Percentiles rank a stretch among this genome's conserved stretches.
Conservation (phyloP, 2,113 vertebrate species). For the Chlamydotis undulata region DNA sequence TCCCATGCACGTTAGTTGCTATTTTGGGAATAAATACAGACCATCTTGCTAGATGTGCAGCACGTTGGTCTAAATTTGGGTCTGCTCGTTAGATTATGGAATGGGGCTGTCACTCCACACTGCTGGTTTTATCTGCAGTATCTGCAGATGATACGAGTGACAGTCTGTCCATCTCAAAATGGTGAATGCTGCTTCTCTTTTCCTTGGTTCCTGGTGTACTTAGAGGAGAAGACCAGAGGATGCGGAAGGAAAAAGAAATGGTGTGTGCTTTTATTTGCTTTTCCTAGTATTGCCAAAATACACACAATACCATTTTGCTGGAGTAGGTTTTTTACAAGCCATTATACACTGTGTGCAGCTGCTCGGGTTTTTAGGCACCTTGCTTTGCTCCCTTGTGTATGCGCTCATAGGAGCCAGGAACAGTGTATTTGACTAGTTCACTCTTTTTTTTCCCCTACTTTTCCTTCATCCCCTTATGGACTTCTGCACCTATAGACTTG, state of each 20-base stretch:
- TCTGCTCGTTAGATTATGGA: fast-evolving
- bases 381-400: neutral
- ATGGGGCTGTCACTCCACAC: neutral
- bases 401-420: neutral
- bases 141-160: fast-evolving
- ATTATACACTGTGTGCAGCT: neutral
- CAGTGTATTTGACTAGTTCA: neutral
- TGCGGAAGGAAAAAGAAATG: neutral
- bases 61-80: neutral
- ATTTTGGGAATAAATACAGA: neutral
- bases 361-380: neutral
- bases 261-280: neutral
- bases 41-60: neutral
- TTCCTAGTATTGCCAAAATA: neutral
- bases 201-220: neutral
- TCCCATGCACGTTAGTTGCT: fast-evolving
- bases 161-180: neutral
- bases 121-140: neutral
- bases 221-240: neutral
- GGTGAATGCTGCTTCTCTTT: neutral
- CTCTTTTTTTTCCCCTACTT: neutral
- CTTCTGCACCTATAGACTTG: neutral
- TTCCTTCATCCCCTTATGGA: neutral
- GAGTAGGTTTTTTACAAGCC: neutral
- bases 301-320: neutral